A percentile compares a stretch with the other conserved stretches of the same genome.
Evolutionary conservation across 2,797 vertebrate species (phyloP).

Genomic region (Pogoniulus pusillus): DNA sequence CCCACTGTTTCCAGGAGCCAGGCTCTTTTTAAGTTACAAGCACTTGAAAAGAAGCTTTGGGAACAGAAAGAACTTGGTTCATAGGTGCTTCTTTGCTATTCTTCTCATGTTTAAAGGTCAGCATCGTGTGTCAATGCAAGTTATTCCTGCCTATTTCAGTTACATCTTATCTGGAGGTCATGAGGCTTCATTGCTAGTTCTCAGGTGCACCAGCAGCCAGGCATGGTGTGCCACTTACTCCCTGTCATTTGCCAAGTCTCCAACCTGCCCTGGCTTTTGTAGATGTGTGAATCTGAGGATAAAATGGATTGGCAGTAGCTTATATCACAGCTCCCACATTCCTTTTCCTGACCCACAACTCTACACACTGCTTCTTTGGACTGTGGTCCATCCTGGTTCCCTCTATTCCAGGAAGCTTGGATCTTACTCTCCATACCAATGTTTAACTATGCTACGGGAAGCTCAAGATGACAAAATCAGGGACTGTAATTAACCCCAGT

Average conservation of each 20-base stretch:
- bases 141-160: background rate
- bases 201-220: background rate
- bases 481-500: background rate
- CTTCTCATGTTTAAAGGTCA: background rate
- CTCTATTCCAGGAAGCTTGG: background rate
- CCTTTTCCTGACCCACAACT: background rate
- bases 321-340: background rate
- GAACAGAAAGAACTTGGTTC: background rate
- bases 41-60: constrained; percentile 20
- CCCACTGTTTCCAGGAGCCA: background rate
- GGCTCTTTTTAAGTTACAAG: background rate
- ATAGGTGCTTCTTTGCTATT: background rate
- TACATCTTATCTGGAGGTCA: background rate
- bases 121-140: background rate
- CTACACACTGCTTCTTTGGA: background rate
- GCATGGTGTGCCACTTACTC: background rate
- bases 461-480: background rate
- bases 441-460: background rate
- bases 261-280: background rate
- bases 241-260: background rate
- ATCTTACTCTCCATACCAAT: background rate
- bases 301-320: background rate
- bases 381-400: background rate
- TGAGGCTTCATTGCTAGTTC: background rate
- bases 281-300: background rate